phyloP scores from a whole-genome alignment of 2,113 vertebrate species.

The Clarias magur region DNA sequence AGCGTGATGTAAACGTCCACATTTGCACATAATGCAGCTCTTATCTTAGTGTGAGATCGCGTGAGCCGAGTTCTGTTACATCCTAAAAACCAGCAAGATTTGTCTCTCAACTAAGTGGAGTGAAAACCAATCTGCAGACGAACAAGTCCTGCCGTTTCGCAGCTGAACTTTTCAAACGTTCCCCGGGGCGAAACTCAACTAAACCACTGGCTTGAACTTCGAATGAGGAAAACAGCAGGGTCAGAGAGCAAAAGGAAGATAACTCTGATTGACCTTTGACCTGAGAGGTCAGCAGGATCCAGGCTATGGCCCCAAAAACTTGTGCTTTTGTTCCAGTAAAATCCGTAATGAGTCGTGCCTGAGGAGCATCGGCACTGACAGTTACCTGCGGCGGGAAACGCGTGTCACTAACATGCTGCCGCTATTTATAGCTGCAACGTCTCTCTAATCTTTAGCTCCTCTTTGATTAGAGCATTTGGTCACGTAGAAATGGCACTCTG shows the following conservation, averaged over 20 bases:
- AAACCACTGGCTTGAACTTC: slow-evolving; percentile 59
- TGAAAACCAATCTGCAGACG: not conserved
- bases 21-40: too few species aligned
- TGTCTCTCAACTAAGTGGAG: not conserved
- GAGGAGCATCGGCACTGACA: slow-evolving; percentile 60
- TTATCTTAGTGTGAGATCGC: not conserved
- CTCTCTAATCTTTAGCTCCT: slow-evolving; percentile 53
- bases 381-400: slow-evolving; percentile 59
- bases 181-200: slow-evolving; percentile 18
- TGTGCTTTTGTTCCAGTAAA: slow-evolving; percentile 58
- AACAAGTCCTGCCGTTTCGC: not conserved
- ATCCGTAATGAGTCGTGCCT: slow-evolving; percentile 57
- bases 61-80: not conserved
- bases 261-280: slow-evolving; percentile 16
- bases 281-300: not conserved
- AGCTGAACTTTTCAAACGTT: slow-evolving; percentile 27
- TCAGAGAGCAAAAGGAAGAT: not conserved
- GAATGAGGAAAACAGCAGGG: slow-evolving; percentile 9
- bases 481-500: not conserved
- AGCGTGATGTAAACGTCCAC: not conserved
- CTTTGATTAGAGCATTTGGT: slow-evolving; percentile 40
- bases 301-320: slow-evolving; percentile 47
- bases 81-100: not conserved
- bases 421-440: slow-evolving; percentile 51
- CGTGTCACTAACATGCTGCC: slow-evolving; percentile 46